phyloP scores from a whole-genome alignment of 2,888 invertebrate species.

The Dasypogon diadema region DNA sequence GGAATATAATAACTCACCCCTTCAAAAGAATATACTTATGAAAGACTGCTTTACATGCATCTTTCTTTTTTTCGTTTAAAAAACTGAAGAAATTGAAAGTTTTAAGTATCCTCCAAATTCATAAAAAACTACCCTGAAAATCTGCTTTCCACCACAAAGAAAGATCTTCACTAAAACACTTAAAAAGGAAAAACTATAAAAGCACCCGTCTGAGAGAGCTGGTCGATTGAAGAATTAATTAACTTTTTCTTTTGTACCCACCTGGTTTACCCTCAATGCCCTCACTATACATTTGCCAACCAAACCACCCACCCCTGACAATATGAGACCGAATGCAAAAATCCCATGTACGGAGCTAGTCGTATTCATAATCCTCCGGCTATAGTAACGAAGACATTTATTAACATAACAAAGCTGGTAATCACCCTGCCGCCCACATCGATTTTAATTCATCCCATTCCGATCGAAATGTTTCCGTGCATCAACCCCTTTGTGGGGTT shows the following conservation, averaged over 20 bases:
- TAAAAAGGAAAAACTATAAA: not conserved
- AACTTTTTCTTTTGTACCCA: not conserved
- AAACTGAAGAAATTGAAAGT: not conserved
- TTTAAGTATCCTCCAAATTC: not conserved
- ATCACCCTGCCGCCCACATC: slow-evolving; percentile 20
- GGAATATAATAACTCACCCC: too few species aligned
- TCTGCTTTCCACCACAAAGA: not conserved
- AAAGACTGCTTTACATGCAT: too few species aligned
- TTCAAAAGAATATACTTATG: too few species aligned
- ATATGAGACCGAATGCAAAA: not conserved
- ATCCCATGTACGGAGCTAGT: slow-evolving; percentile 19
- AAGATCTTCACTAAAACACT: too few species aligned
- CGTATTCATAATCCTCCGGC: not conserved
- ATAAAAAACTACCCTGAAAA: not conserved
- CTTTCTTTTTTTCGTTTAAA: too few species aligned
- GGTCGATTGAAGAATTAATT: not conserved
- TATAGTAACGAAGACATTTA: slow-evolving; percentile 46
- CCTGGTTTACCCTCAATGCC: not conserved
- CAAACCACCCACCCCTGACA: not conserved
- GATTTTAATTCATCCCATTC: slow-evolving; percentile 48
- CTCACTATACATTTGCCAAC: too few species aligned
- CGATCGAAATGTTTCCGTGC: slow-evolving; percentile 44
- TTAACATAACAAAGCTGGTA: slow-evolving; percentile 39
- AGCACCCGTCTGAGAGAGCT: not conserved
- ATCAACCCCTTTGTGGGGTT: slow-evolving; percentile 51